Percentiles rank a stretch among this genome's conserved stretches.
phyloP scores from a whole-genome alignment of 2,888 invertebrate species.

The Clusia tigrina region DNA sequence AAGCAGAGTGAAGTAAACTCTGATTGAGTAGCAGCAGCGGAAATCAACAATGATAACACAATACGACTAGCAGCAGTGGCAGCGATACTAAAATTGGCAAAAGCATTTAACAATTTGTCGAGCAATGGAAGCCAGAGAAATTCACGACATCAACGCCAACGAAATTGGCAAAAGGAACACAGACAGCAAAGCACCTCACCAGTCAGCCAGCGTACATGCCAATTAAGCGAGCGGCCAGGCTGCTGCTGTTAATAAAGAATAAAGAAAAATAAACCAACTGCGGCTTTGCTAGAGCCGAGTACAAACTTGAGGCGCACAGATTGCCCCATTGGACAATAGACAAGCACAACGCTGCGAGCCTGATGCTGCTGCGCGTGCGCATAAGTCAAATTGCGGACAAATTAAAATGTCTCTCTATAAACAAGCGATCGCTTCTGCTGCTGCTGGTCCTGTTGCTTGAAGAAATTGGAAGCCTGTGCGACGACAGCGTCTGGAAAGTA shows the following conservation, averaged over 20 bases:
- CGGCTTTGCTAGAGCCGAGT: neutral
- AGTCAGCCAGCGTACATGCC: slow-evolving; percentile 38
- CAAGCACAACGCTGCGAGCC: neutral
- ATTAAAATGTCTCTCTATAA: slow-evolving; percentile 41
- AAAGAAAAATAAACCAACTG: neutral
- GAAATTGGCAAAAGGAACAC: slow-evolving; percentile 27
- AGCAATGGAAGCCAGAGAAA: slow-evolving; percentile 13
- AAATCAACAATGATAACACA: slow-evolving; percentile 37
- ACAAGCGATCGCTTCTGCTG: neutral
- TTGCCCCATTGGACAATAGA: neutral
- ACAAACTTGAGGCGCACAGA: neutral
- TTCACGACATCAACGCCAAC: neutral
- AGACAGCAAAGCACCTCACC: slow-evolving; percentile 1
- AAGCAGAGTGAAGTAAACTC: too few species aligned
- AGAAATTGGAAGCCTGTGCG: too few species aligned
- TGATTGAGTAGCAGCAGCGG: too few species aligned
- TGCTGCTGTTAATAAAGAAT: too few species aligned
- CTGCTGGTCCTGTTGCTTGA: neutral
- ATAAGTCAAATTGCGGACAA: slow-evolving; percentile 46
- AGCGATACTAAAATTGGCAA: slow-evolving; percentile 21
- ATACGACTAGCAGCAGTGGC: neutral
- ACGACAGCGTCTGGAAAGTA: too few species aligned
- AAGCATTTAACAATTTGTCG: slow-evolving; percentile 29
- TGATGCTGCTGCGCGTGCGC: slow-evolving; percentile 8
- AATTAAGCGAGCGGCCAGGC: slow-evolving; percentile 44